Evolutionary conservation across 2,888 invertebrate genomes (phyloP), one percentile per base, ranked within the genome.

Genomic region (Lypha dubia): DNA sequence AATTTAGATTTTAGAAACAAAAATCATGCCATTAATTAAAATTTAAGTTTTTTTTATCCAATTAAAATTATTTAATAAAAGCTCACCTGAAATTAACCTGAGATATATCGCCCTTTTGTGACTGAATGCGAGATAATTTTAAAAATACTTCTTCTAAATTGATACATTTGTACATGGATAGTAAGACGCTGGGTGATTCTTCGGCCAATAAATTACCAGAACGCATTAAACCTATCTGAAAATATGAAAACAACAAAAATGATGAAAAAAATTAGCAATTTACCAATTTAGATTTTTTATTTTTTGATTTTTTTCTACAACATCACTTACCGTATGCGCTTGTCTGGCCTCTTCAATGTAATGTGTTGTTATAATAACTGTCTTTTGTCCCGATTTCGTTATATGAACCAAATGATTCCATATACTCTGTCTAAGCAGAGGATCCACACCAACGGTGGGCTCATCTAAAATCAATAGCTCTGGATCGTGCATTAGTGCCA

Each of bases 281-380:
- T 4, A 17, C 0, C 17, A 8, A 1, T 79, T 53, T 24, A 24
- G 7, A 35, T 11, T 49, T 49, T 53, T 17, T 51, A 7, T 5
- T 22, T 35, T 32, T 24, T 1, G 35, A 13, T 38, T 4, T 3
- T 51, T 51, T 9, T n/a, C n/a, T n/a, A n/a, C n/a, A n/a, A n/a
- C n/a, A n/a, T n/a, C 20, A 93, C 94, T 94, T 92, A 97, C 97
- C 90, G 96, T 94, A 91, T 97, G 96, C 84, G 97, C 97, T 93
- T 97, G 97, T 87, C 97, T 93, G 22, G 98, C 98, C 93, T 98
- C 98, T 92, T 98, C 98, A 84, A 98, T 98, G 90, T 98, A 98
- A 95, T 98, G 97, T 90, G 98, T 97, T 87, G 97, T 97, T 85
- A 97, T 96, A 87, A 97, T 97, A 88, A 98, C 98, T 22, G 98